Percentiles rank a stretch among this genome's conserved stretches.
Conservation (phyloP, 2,113 vertebrate genomes). For the Riparia riparia region DNA sequence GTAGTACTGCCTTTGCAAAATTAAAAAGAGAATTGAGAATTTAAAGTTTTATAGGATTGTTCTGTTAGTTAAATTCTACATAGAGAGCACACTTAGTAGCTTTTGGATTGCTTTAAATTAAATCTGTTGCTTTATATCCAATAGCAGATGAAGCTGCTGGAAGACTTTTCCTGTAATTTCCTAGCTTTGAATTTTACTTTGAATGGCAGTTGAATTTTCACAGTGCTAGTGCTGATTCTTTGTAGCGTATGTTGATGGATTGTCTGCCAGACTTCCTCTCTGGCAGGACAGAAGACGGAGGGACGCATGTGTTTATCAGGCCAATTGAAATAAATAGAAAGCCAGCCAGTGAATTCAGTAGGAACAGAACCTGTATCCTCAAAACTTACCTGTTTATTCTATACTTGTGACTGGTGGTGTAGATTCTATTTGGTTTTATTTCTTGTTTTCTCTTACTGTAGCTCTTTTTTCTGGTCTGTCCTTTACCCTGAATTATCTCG, state of each 20-base stretch:
- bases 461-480: not conserved
- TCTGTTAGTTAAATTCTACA: not conserved
- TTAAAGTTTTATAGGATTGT: not conserved
- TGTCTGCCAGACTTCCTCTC: conserved; percentile 26
- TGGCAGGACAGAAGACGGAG: not conserved
- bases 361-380: not conserved
- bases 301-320: not conserved
- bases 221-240: not conserved
- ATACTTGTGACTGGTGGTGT: not conserved
- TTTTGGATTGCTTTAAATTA: conserved; percentile 19
- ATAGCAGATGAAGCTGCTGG: not conserved
- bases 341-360: not conserved
- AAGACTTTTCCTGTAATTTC: conserved; percentile 31
- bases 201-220: conserved; percentile 23
- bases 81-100: not conserved
- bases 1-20: not conserved
- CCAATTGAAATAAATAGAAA: conserved; percentile 4
- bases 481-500: not conserved
- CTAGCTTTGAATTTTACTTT: conserved; percentile 37
- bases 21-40: conserved; percentile 36
- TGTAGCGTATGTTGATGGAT: conserved; percentile 23
- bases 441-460: not conserved
- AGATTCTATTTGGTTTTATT: not conserved
- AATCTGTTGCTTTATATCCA: not conserved
- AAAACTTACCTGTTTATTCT: not conserved